A percentile compares a stretch with the other conserved stretches of the same genome.
phyloP scores from a whole-genome alignment of 2,888 invertebrate species.

The Linnaemya vulpina region DNA sequence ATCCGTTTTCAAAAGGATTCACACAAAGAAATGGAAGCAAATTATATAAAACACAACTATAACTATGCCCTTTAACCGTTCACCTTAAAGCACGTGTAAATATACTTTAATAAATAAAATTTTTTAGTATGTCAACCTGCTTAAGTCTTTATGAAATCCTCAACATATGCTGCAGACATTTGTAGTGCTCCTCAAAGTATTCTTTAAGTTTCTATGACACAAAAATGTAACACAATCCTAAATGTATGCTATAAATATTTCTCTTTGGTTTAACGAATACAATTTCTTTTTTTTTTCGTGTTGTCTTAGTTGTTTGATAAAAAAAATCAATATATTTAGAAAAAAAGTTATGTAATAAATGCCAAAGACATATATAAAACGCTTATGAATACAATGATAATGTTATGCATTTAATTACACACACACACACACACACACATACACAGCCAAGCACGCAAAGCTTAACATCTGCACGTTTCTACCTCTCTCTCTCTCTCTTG shows the following conservation, averaged over 20 bases:
- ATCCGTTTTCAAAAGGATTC: too few relatives aligned
- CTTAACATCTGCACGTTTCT: too few relatives aligned
- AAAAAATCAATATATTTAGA: slow-evolving; percentile 26
- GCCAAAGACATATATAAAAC: not conserved
- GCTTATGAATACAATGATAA: not conserved
- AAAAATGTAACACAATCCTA: not conserved
- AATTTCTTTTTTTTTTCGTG: too few relatives aligned
- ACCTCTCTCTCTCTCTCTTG: too few relatives aligned
- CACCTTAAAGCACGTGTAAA: not conserved
- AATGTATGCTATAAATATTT: not conserved
- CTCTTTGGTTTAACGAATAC: not conserved
- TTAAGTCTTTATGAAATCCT: slow-evolving; percentile 2
- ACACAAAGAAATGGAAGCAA: too few relatives aligned
- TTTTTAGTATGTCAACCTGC: not conserved
- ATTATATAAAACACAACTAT: too few relatives aligned
- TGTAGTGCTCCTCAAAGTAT: not conserved
- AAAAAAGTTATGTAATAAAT: not conserved
- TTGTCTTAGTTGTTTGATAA: not conserved
- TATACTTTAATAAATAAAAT: not conserved
- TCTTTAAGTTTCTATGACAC: not conserved
- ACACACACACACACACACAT: not conserved
- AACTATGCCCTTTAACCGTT: not conserved
- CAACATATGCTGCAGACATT: slow-evolving; percentile 19
- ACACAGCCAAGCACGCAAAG: not conserved
- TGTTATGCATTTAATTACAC: not conserved